Evolutionary conservation across 1,140 invertebrate species (phyloP), one percentile per base, ranked within the genome.

Genomic region (Scylla paramamosain): DNA sequence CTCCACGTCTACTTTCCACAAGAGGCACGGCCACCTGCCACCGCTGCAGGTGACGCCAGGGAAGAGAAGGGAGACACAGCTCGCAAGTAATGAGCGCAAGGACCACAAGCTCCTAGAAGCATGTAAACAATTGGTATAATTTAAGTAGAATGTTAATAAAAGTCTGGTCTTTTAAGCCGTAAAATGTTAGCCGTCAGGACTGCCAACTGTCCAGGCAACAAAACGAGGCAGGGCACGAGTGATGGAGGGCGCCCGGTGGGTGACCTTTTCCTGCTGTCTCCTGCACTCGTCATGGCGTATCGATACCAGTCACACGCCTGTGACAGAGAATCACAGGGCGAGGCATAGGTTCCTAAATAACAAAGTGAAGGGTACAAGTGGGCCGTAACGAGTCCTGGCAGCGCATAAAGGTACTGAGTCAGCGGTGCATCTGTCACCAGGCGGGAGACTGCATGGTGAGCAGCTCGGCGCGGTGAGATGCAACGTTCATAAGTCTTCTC

Each of bases 341-440:
- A 77, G 67, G 10, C 12, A 77, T 0, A 77, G 8, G 6, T n/a
- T 7, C 67, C 67, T 77, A n/a, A 59, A 77, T 77, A 77, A 25
- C 67, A 77, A n/a, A 77, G 67, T 77, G 67, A 77, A 77, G 67
- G 67, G 25, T 77, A 77, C 67, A 77, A 77, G 25, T 77, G 67
- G 67, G 67, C 67, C 67, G 67, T 77, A 77, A 77, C 67, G 67
- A 77, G 67, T 6, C 20, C 67, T 77, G n/a, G 67, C 67, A 77
- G 67, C 6, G 1, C 67, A 77, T n/a, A 7, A 8, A 77, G 67
- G 67, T 77, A n/a, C 67, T 77, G 67, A 25, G 67, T 77, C 67
- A 77, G 12, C 67, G 20, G 67, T 77, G 67, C 67, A 77, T 77
- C 67, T 7, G 67, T 77, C 67, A 77, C 67, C 67, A n/a, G 25